Evolutionary conservation across 2,113 vertebrate genomes (phyloP).

Genomic region (Cryptomyrus ogoouensis): DNA sequence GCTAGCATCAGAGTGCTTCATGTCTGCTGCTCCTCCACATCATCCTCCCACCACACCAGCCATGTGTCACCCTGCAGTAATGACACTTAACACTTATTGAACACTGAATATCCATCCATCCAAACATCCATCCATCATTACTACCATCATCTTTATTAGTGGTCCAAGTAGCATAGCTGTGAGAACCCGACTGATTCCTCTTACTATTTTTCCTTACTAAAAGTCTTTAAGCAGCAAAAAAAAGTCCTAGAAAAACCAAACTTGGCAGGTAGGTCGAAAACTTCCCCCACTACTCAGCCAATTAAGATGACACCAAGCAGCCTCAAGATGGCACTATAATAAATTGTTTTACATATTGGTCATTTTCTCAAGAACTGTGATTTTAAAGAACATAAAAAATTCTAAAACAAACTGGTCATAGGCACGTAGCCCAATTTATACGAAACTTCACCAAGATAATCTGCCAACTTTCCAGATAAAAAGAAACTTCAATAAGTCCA

Average conservation of each 20-base stretch:
- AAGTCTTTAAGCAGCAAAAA: not conserved
- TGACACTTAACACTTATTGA: too few species aligned
- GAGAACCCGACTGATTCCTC: too few species aligned
- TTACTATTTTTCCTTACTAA: too few species aligned
- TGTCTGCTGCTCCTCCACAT: too few species aligned
- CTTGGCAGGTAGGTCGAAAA: not conserved
- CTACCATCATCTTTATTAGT: too few species aligned
- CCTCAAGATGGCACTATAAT: not conserved
- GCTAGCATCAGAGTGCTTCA: too few species aligned
- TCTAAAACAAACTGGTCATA: not conserved
- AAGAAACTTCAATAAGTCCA: not conserved
- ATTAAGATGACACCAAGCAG: not conserved
- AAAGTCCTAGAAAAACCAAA: not conserved
- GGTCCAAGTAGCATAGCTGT: too few species aligned
- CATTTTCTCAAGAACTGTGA: not conserved
- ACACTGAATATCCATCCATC: too few species aligned
- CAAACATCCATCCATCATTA: too few species aligned
- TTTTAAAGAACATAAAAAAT: not conserved
- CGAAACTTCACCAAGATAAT: not conserved
- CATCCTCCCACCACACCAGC: too few species aligned
- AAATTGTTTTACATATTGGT: not conserved
- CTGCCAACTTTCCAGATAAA: not conserved
- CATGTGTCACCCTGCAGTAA: too few species aligned
- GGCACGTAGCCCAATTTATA: too few species aligned
- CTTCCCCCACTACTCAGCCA: not conserved